Evolutionary conservation across 1,140 invertebrate genomes (phyloP), one percentile per base, ranked within the genome.

Genomic region (Procambarus virginalis): DNA sequence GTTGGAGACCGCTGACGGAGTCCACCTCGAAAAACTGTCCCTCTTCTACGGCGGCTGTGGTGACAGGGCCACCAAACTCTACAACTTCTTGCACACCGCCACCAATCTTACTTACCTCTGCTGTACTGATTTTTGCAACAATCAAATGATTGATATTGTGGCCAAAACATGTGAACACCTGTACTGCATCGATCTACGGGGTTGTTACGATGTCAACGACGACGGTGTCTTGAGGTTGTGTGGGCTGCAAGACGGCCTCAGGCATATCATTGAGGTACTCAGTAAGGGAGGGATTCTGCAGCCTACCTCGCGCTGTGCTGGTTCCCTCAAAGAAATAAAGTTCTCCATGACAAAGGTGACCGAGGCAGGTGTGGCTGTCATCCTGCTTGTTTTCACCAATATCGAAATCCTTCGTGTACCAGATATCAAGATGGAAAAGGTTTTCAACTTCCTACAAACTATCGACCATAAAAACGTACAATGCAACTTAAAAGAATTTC

Each of bases 341-440:
- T 75, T 92, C 49, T 82, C 86, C 60, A 92, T 92, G 92, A 92
- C 92, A 48, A 92, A 92, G 60, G 90, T 92, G 34, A 92, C 92
- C 34, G 92, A 92, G 85, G 92, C 90, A 0, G 92, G 92, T 10
- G 92, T 92, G 14, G 92, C 92, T 46, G 87, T 92, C 58, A 92
- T 92, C 78, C 79, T 92, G 45, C 84, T 92, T 10, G 83, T 91
- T 22, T 78, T 92, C 17, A 91, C 92, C 12, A 86, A n/a, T 64
- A 92, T 92, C 22, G 70, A 92, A 20, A n/a, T 91, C 17, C 84
- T 92, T 34, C 83, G 92, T 3, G 92, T 92, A 20, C 92, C 92
- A 1, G 92, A 92, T 49, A 91, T 92, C 20, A 89, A 79, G n/a
- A 92, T 92, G 92, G 87, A 92, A 46, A 89, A 91, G 75, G 68